A percentile compares a stretch with the other conserved stretches of the same genome.
These are phyloP conservation scores for Pseudopleuronectes americanus DNA, from an alignment of 2,797 vertebrate genomes.

Conservation along the genomic window DNA sequence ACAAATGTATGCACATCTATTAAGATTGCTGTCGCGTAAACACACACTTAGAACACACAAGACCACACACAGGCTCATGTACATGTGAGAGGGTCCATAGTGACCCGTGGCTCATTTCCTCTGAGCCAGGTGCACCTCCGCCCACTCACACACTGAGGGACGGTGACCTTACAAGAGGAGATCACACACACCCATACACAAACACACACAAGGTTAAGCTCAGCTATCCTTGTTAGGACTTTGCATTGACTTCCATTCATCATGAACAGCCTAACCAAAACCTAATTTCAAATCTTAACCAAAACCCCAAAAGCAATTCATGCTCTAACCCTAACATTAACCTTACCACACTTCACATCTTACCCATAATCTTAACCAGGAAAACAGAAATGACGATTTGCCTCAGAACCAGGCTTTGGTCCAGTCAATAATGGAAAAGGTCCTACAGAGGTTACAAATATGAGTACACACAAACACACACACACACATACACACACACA, in stretches of 20 bases:
- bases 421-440: too few species aligned
- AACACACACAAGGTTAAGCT: background rate
- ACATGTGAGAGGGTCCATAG: slow-evolving; percentile 15
- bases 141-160: slow-evolving; percentile 34
- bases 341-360: too few species aligned
- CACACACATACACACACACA: background rate
- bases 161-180: slow-evolving; percentile 42
- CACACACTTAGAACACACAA: slow-evolving; percentile 26
- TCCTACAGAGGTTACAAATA: too few species aligned
- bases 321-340: too few species aligned
- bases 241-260: too few species aligned
- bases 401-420: too few species aligned
- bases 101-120: slow-evolving; percentile 48
- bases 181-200: slow-evolving; percentile 5
- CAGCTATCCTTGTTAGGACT: too few species aligned
- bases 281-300: too few species aligned
- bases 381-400: too few species aligned
- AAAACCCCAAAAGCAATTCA: too few species aligned
- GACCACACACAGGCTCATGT: slow-evolving; percentile 37
- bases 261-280: too few species aligned
- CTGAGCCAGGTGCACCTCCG: slow-evolving; percentile 30
- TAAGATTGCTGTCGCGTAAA: slow-evolving; percentile 17
- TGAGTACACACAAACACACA: background rate
- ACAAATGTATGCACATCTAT: slow-evolving; percentile 29
- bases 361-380: too few species aligned